Base-by-base conservation (phyloP, 1,140 invertebrate genomes). In the Augochlora pura region DNA sequence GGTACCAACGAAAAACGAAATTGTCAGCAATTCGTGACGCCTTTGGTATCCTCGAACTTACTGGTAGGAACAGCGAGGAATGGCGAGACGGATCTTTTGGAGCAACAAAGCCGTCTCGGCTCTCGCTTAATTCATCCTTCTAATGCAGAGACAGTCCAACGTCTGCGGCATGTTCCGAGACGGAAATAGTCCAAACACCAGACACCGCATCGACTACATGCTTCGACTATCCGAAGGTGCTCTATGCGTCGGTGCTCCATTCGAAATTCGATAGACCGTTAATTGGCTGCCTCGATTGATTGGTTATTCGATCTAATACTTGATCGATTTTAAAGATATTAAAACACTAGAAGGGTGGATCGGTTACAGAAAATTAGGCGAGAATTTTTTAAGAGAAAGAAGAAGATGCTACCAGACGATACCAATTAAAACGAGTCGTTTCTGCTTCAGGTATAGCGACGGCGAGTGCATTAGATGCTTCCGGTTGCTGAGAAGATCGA, bases 381-480 rank as follows among this genome's bases (percentile, higher is more conserved):
- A n/a, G n/a, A n/a, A n/a, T n/a, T n/a, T n/a, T n/a, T n/a, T n/a
- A n/a, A n/a, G n/a, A n/a, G n/a, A n/a, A n/a, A n/a, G n/a, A n/a
- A n/a, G n/a, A n/a, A n/a, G 14, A 21, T 1, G 49, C 18, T 4
- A 6, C 16, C 16, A 46, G 42, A 46, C 6, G 42, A 46, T 46
- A 12, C 8, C 42, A 32, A 32, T 60, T 21, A 1, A 23, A 67
- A 38, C n/a, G n/a, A n/a, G n/a, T n/a, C n/a, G 16, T 32, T 23
- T 54, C 60, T 27, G 39, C 85, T 91, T 83, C 83, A 95, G 94
- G 76, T 94, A 93, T 73, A 93, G 93, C 39, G 93, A 93, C 42
- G 92, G 92, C 32, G 92, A 94, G 75, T 96, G 95, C 87, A 94
- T 95, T 52, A 91, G 95, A 72, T 96, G 95, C 85, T 94, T 96